Conservation (phyloP, 2,113 vertebrate species). For the Acrocephalus arundinaceus region DNA sequence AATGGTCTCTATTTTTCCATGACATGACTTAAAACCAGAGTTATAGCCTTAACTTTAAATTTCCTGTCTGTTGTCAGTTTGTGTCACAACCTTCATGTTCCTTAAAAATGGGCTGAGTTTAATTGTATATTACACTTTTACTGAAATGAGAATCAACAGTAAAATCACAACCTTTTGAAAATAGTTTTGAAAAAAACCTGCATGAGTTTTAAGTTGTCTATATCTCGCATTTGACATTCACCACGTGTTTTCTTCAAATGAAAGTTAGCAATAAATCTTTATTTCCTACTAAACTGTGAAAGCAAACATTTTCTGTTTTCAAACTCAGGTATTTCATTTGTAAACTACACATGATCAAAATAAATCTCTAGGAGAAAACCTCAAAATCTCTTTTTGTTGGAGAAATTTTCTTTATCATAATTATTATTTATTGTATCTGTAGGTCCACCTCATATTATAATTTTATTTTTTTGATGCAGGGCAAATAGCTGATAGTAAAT, state of each 20-base stretch:
- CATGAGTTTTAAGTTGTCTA: not conserved
- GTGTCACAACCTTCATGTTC: not conserved
- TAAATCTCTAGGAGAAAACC: not conserved
- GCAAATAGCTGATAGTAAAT: not conserved
- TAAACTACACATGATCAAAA: not conserved
- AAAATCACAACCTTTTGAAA: not conserved
- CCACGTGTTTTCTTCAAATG: not conserved
- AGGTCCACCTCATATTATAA: not conserved
- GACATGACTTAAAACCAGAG: slow-evolving; percentile 23
- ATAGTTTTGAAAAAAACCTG: not conserved
- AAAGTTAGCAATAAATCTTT: not conserved
- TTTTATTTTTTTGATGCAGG: not conserved
- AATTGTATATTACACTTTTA: not conserved
- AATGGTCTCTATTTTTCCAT: not conserved
- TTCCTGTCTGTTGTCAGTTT: slow-evolving; percentile 27
- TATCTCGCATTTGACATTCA: not conserved
- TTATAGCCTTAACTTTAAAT: slow-evolving; percentile 35
- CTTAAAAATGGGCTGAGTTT: not conserved
- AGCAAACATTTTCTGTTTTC: not conserved
- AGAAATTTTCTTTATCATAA: not conserved
- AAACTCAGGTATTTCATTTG: not conserved
- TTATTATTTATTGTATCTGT: not conserved
- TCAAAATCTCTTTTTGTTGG: not conserved
- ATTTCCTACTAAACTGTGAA: not conserved
- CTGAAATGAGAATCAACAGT: not conserved